phyloP scores from a whole-genome alignment of 2,888 invertebrate species.

The Drosophila rellima region DNA sequence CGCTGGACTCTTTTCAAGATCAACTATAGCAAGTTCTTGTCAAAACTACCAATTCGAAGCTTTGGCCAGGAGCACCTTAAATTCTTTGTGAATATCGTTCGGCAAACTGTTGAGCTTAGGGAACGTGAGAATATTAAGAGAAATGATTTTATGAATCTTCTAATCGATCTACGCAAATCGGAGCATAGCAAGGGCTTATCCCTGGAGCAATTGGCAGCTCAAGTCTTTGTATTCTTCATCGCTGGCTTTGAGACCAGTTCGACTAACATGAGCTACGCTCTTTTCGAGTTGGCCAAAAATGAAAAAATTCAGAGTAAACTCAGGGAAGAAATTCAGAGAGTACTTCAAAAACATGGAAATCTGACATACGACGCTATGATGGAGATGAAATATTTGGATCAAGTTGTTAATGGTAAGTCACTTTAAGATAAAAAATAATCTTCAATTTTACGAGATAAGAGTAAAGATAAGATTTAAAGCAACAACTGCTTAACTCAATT shows the following conservation, averaged over 20 bases:
- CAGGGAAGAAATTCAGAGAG: slow-evolving; percentile 85
- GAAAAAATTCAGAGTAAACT: slow-evolving; percentile 85
- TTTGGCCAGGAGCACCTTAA: background rate
- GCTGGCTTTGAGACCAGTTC: slow-evolving; percentile 87
- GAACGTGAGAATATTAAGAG: slow-evolving; percentile 67
- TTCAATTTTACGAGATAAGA: background rate
- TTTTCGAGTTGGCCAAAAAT: slow-evolving; percentile 86
- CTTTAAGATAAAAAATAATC: background rate
- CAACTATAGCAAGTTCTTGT: slow-evolving; percentile 34
- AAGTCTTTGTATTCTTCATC: slow-evolving; percentile 87
- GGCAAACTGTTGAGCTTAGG: slow-evolving; percentile 65
- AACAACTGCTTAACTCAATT: too few species aligned
- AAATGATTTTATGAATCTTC: slow-evolving; percentile 77
- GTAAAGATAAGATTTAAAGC: background rate
- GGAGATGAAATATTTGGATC: slow-evolving; percentile 86
- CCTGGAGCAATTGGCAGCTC: slow-evolving; percentile 86
- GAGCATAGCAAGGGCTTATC: slow-evolving; percentile 74
- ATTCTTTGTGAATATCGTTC: slow-evolving; percentile 68
- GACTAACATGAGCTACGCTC: slow-evolving; percentile 86
- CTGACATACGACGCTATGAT: slow-evolving; percentile 86
- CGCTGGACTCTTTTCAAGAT: slow-evolving; percentile 61
- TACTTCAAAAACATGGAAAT: slow-evolving; percentile 83
- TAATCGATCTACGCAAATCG: slow-evolving; percentile 70
- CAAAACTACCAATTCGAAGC: slow-evolving; percentile 6
- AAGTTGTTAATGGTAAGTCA: slow-evolving; percentile 85